Conservation (phyloP, 2,113 vertebrate genomes). For the Mixornis gularis region DNA sequence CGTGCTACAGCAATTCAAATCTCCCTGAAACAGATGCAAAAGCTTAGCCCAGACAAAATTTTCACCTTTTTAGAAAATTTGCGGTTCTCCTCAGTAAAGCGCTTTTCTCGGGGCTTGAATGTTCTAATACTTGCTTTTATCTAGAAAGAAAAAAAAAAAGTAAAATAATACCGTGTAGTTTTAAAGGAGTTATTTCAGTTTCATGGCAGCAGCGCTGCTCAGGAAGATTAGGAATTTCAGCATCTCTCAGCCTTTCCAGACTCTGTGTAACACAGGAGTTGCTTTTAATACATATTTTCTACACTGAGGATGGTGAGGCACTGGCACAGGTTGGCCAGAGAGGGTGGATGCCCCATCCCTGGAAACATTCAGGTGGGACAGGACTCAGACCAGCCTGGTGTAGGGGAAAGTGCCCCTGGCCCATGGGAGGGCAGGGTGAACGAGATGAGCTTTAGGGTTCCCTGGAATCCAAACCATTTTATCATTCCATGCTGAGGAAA, state of each 20-base stretch:
- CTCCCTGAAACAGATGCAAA: not conserved
- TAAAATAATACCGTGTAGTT: not conserved
- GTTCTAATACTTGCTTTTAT: slow-evolving; percentile 86
- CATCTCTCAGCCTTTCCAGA: not conserved
- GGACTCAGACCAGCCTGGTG: not conserved
- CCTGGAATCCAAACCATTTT: not conserved
- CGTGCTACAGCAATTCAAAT: not conserved
- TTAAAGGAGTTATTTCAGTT: not conserved
- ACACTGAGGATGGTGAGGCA: not conserved
- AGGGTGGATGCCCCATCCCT: not conserved
- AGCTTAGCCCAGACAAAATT: not conserved
- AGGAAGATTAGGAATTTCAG: not conserved
- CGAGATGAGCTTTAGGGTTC: not conserved
- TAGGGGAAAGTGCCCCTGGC: not conserved
- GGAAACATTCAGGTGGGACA: not conserved
- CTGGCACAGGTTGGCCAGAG: not conserved
- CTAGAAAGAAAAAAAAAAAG: slow-evolving; percentile 53
- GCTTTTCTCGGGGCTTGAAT: slow-evolving; percentile 84
- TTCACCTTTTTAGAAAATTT: slow-evolving; percentile 97
- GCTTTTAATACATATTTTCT: not conserved
- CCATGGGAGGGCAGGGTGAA: rapidly evolving
- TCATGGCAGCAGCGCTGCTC: rapidly evolving
- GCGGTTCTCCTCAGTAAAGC: slow-evolving; percentile 80
- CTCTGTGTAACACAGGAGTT: not conserved
- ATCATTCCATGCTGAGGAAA: not conserved